Conservation (phyloP, 1,140 invertebrate genomes). For the Aphaenogaster floridana region DNA sequence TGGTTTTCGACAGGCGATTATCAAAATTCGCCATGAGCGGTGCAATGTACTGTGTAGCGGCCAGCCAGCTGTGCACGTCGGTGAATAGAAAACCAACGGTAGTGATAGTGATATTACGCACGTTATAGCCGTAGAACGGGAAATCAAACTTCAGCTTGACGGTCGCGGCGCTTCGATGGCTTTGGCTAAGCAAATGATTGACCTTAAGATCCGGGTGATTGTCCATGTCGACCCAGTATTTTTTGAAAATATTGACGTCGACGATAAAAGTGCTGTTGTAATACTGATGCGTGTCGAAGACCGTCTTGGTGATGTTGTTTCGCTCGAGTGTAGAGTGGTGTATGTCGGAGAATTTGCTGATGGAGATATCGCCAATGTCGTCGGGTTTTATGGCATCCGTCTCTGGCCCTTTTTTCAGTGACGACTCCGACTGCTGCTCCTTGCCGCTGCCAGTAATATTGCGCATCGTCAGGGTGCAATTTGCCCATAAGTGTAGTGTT, state of each 20-base stretch:
- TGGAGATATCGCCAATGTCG: slow-evolving; percentile 81
- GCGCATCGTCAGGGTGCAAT: slow-evolving; percentile 72
- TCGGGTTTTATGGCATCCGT: slow-evolving; percentile 49
- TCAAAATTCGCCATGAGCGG: slow-evolving; percentile 99
- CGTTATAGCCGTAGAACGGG: slow-evolving; percentile 97
- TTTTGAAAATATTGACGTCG: slow-evolving; percentile 87
- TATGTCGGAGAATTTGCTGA: slow-evolving; percentile 83
- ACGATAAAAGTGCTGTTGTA: slow-evolving; percentile 92
- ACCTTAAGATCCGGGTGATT: slow-evolving; percentile 87
- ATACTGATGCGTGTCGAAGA: slow-evolving; percentile 91
- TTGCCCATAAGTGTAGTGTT: slow-evolving; percentile 63
- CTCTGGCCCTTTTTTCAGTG: neutral
- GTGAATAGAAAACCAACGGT: slow-evolving; percentile 99
- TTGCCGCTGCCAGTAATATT: slow-evolving; percentile 63
- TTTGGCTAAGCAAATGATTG: slow-evolving; percentile 93
- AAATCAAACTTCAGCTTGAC: slow-evolving; percentile 95
- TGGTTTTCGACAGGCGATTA: slow-evolving; percentile 92
- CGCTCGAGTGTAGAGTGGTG: slow-evolving; percentile 83
- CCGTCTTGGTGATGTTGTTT: slow-evolving; percentile 86
- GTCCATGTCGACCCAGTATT: slow-evolving; percentile 92
- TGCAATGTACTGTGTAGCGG: slow-evolving; percentile 99
- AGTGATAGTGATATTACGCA: slow-evolving; percentile 97
- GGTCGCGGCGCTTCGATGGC: slow-evolving; percentile 95
- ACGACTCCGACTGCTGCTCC: neutral
- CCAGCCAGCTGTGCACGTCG: slow-evolving; percentile 98